These are phyloP conservation scores for Bothrops jararaca DNA, from an alignment of 2,113 vertebrate species.

Conservation along the genomic window DNA sequence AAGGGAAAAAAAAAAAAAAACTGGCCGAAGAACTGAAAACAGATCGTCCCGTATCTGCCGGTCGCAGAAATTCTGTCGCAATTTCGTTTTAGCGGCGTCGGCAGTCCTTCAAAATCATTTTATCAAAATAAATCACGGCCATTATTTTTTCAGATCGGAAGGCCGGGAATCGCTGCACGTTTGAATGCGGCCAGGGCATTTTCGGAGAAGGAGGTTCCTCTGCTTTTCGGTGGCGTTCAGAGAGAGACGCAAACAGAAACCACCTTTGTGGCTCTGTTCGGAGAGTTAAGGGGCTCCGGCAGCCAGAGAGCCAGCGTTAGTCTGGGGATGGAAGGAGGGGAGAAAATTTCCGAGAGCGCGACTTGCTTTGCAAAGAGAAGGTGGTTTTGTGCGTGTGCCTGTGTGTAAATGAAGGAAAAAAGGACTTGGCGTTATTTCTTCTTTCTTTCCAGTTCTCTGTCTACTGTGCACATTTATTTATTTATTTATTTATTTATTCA, in stretches of 20 bases:
- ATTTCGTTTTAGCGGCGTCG: not conserved
- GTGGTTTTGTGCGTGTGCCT: not conserved
- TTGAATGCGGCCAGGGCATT: not conserved
- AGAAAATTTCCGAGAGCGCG: not conserved
- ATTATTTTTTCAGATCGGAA: not conserved
- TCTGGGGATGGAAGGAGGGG: not conserved
- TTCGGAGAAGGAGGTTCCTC: not conserved
- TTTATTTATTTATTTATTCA: too few relatives aligned
- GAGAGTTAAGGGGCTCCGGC: not conserved
- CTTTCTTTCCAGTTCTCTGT: not conserved
- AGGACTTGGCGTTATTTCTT: not conserved
- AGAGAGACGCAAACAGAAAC: not conserved
- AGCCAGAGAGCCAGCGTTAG: not conserved
- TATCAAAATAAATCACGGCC: not conserved
- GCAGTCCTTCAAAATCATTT: not conserved
- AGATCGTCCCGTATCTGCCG: not conserved
- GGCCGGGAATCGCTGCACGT: not conserved
- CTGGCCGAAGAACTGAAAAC: not conserved
- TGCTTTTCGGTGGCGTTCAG: not conserved
- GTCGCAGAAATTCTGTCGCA: not conserved
- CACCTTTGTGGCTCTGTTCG: not conserved
- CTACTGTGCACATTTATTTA: not conserved
- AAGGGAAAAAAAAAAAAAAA: not conserved
- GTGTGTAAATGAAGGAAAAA: not conserved
- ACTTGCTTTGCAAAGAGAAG: not conserved